Conservation (phyloP, 2,888 invertebrate species). For the Cosmia trapezina region DNA sequence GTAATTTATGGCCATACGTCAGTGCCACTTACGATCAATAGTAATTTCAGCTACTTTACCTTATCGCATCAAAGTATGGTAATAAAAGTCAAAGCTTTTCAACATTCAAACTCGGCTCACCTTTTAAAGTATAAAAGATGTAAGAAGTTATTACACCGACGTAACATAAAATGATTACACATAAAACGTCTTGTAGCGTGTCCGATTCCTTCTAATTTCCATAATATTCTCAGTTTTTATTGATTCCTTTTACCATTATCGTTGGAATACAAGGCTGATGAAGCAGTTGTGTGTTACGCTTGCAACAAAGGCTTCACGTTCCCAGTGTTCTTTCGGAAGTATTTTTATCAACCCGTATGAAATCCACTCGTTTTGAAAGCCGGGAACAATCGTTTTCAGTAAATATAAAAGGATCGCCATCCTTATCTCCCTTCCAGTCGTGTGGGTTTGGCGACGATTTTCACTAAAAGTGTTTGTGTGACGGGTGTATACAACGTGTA, state of each 20-base stretch:
- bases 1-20: background rate
- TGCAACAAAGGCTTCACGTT: conserved; percentile 43
- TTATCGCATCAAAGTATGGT: background rate
- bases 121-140: conserved; percentile 17
- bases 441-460: conserved; percentile 66
- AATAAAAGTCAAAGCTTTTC: conserved; percentile 8
- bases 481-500: no score
- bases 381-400: conserved; percentile 77
- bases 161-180: background rate
- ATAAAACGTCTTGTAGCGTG: background rate
- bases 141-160: conserved; percentile 3
- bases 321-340: conserved; percentile 62
- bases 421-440: conserved; percentile 78
- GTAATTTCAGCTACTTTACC: background rate
- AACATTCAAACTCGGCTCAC: conserved; percentile 1
- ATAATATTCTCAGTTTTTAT: conserved; percentile 30
- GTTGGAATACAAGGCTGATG: conserved; percentile 38
- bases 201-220: background rate
- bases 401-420: conserved; percentile 77
- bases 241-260: conserved; percentile 22
- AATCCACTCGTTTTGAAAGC: conserved; percentile 75
- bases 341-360: conserved; percentile 81
- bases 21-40: conserved; percentile 35
- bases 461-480: conserved; percentile 65
- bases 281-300: conserved; percentile 32